Percentiles rank a stretch among this genome's conserved stretches.
Evolutionary conservation across 2,888 invertebrate species (phyloP).

Genomic region (Volucella inflata): DNA sequence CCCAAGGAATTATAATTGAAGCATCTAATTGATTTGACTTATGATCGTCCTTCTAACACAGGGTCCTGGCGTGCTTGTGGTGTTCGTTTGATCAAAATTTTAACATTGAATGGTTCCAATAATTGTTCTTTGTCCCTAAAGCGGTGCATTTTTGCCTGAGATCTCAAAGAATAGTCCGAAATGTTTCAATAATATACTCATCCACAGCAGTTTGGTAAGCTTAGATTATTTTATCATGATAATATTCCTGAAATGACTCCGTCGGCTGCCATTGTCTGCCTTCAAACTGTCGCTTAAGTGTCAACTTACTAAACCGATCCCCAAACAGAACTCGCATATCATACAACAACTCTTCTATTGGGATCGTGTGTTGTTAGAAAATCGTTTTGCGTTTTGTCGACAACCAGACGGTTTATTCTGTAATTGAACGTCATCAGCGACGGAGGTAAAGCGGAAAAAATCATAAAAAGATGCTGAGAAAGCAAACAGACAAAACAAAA

Average conservation of each 20-base stretch:
- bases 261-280: conserved; percentile 59
- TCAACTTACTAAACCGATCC: conserved; percentile 41
- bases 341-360: conserved; percentile 28
- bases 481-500: no score
- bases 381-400: no score
- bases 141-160: conserved; percentile 58
- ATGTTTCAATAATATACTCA: conserved; percentile 73
- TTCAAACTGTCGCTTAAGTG: conserved; percentile 57
- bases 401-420: no score
- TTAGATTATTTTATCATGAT: conserved; percentile 66
- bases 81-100: conserved; percentile 1
- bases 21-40: neutral
- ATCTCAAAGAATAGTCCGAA: conserved; percentile 7
- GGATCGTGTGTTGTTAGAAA: no score
- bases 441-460: no score
- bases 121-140: conserved; percentile 18
- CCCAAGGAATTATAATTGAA: conserved; percentile 37
- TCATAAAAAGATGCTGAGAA: no score
- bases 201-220: conserved; percentile 70
- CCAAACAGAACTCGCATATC: conserved; percentile 52
- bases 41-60: neutral
- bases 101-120: neutral
- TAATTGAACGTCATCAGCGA: no score
- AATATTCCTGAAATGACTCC: conserved; percentile 72
- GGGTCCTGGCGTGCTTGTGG: neutral